phyloP scores from a whole-genome alignment of 1,140 invertebrate species.

The Halyomorpha halys region DNA sequence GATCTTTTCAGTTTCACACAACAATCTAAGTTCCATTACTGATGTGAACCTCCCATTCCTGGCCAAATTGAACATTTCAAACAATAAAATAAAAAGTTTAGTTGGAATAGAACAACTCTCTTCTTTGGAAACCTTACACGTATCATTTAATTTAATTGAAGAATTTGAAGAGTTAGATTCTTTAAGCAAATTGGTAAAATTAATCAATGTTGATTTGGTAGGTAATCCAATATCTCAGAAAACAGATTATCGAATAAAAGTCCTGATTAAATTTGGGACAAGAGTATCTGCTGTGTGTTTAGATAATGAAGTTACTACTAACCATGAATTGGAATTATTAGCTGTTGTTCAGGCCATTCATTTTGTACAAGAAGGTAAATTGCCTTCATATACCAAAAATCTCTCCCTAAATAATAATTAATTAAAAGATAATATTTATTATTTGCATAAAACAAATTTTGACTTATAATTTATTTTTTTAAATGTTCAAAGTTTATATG shows the following conservation, averaged over 20 bases:
- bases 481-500: too few relatives aligned
- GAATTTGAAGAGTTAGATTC: conserved; percentile 71
- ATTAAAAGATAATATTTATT: too few relatives aligned
- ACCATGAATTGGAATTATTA: conserved; percentile 83
- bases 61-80: conserved; percentile 66
- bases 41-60: conserved; percentile 68
- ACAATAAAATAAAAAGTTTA: conserved; percentile 69
- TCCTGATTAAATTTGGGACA: conserved; percentile 70
- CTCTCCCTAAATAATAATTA: background rate
- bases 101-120: conserved; percentile 72
- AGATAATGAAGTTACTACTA: conserved; percentile 75
- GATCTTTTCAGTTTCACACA: background rate
- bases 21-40: conserved; percentile 39
- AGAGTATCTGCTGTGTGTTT: conserved; percentile 65
- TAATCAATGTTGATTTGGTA: conserved; percentile 73
- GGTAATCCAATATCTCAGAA: conserved; percentile 81
- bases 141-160: conserved; percentile 73
- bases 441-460: too few relatives aligned
- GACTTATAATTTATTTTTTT: too few relatives aligned
- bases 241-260: conserved; percentile 82
- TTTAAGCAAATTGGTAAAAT: conserved; percentile 67
- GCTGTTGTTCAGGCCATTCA: conserved; percentile 76
- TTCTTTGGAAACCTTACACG: conserved; percentile 71
- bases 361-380: conserved; percentile 51
- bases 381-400: conserved; percentile 52